Percentiles rank a stretch among this genome's conserved stretches.
These are phyloP conservation scores for Brachynemurus nebulosus DNA, from an alignment of 2,888 invertebrate genomes.

Conservation along the genomic window DNA sequence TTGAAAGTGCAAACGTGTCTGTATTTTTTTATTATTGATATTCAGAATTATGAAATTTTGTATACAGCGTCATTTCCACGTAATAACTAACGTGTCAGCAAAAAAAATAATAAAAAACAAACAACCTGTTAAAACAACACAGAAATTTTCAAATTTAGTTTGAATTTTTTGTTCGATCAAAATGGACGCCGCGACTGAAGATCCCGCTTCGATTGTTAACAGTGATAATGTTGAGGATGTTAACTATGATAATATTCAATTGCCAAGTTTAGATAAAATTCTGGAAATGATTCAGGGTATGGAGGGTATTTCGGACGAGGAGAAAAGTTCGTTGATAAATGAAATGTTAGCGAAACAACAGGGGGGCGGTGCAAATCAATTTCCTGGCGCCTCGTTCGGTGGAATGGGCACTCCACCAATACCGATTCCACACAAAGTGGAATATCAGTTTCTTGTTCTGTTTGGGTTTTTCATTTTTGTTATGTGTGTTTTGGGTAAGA, in stretches of 20 bases:
- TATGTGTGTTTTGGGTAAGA: constrained; percentile 20
- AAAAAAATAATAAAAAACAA: too few species aligned
- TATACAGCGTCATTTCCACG: too few species aligned
- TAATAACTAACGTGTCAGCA: too few species aligned
- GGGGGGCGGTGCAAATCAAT: constrained; percentile 18
- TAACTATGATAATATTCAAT: constrained; percentile 27
- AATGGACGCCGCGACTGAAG: not conserved
- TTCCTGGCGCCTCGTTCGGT: constrained; percentile 22
- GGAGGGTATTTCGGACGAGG: constrained; percentile 42
- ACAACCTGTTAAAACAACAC: too few species aligned
- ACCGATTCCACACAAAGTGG: not conserved
- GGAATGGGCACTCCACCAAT: not conserved
- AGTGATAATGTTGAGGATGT: constrained; percentile 8
- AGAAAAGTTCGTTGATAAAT: constrained; percentile 41
- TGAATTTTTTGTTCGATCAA: too few species aligned
- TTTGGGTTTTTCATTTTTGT: constrained; percentile 17
- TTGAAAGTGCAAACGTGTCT: constrained; percentile 1
- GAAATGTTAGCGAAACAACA: constrained; percentile 28
- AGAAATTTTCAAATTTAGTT: too few species aligned
- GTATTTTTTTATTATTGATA: too few species aligned
- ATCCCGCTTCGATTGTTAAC: not conserved
- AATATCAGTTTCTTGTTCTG: constrained; percentile 14
- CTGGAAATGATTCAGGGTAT: constrained; percentile 42
- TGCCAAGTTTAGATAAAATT: constrained; percentile 42
- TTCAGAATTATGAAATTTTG: too few species aligned